Conservation (phyloP, 2,797 vertebrate species). For the Pipistrellus pipistrellus region DNA sequence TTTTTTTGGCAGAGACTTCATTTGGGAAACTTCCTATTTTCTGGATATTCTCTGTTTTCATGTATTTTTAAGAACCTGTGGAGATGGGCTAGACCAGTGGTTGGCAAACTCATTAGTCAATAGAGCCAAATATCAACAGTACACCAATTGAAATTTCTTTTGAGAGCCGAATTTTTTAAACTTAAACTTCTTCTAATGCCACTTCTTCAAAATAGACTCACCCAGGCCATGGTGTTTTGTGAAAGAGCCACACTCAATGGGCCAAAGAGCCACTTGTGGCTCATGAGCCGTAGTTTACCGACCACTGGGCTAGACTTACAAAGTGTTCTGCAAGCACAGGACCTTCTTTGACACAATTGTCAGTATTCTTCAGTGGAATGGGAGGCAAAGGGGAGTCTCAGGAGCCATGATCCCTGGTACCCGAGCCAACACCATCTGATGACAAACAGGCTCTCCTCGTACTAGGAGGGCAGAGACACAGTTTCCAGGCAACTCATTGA, state of each 20-base stretch:
- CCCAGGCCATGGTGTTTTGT: no score
- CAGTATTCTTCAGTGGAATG: not conserved
- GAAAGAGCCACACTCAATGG: no score
- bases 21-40: conserved; percentile 35
- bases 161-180: no score
- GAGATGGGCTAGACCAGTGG: not conserved
- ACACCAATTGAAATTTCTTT: no score
- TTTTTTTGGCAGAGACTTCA: not conserved
- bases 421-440: not conserved
- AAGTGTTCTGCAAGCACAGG: conserved; percentile 7
- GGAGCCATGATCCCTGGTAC: not conserved
- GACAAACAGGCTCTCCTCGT: not conserved
- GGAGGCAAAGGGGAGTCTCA: not conserved
- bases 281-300: no score
- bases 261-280: no score
- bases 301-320: not conserved
- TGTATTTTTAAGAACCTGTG: conserved; percentile 32
- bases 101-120: no score
- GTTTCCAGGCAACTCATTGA: not conserved
- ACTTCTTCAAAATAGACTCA: no score
- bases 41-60: not conserved
- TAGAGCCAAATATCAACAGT: no score
- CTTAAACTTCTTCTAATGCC: no score
- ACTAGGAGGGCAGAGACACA: not conserved
- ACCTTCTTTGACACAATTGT: not conserved